phyloP scores from a whole-genome alignment of 2,888 invertebrate species.

The Calameuta idolon region DNA sequence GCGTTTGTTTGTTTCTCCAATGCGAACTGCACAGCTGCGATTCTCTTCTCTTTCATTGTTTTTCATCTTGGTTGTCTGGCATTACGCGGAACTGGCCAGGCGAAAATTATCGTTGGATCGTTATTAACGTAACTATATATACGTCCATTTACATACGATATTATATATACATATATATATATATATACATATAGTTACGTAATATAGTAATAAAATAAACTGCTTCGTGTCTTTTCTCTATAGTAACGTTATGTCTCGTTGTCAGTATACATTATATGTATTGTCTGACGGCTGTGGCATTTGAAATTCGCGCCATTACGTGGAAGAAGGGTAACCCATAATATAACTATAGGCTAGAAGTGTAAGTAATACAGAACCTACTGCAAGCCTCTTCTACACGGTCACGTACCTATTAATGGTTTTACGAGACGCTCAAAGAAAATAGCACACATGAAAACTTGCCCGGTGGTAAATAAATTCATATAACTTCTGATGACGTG shows the following conservation, averaged over 20 bases:
- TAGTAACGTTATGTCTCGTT: background rate
- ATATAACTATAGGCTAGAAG: background rate
- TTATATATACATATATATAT: too few relatives aligned
- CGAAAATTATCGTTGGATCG: background rate
- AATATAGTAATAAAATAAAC: too few relatives aligned
- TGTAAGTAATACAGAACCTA: background rate
- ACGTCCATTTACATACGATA: too few relatives aligned
- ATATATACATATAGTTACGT: too few relatives aligned
- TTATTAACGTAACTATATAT: background rate
- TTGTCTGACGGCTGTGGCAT: background rate
- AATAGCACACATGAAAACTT: background rate
- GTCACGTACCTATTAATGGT: background rate
- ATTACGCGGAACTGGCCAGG: background rate
- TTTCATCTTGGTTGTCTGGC: background rate
- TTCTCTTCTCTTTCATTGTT: background rate
- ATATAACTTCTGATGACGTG: background rate
- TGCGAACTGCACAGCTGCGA: constrained; percentile 1
- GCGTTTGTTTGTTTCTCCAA: constrained; percentile 1
- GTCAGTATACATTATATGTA: background rate
- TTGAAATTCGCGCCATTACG: background rate
- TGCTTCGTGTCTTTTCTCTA: too few relatives aligned
- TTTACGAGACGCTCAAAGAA: background rate
- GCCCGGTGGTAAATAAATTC: background rate
- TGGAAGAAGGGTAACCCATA: background rate
- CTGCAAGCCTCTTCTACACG: background rate